Conservation (phyloP, 2,888 invertebrate species). For the Pogonocherus hispidulus region DNA sequence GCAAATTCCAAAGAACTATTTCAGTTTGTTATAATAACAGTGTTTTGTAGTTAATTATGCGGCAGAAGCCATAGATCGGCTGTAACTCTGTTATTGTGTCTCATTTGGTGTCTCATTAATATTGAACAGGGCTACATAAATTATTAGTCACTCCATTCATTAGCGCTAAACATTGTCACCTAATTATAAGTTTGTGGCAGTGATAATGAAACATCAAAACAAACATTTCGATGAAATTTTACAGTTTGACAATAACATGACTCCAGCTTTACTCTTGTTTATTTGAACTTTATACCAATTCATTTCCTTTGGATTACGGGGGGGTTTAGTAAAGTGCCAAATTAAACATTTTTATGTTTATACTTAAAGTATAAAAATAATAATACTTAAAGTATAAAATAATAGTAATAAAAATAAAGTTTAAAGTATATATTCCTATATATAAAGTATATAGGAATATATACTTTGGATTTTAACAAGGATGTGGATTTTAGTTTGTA, state of each 20-base stretch:
- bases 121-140: background rate
- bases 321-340: too few species aligned
- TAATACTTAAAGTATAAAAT: too few species aligned
- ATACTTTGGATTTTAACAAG: too few species aligned
- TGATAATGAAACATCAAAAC: background rate
- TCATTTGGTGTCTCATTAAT: background rate
- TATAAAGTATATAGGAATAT: too few species aligned
- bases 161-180: background rate
- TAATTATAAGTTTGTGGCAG: background rate
- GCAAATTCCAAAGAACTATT: conserved; percentile 30
- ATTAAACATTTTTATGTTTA: too few species aligned
- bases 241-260: background rate
- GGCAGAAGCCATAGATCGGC: conserved; percentile 12
- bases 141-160: background rate
- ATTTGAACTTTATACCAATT: too few species aligned
- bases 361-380: too few species aligned
- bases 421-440: too few species aligned
- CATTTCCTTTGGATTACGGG: too few species aligned
- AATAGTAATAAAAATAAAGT: too few species aligned
- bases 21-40: conserved; percentile 28
- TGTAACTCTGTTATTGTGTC: conserved; percentile 17
- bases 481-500: too few species aligned
- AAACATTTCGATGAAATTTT: background rate
- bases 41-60: conserved; percentile 28
- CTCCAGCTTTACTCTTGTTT: too few species aligned